phyloP scores from a whole-genome alignment of 2,888 invertebrate species.

The Stenurella melanura region DNA sequence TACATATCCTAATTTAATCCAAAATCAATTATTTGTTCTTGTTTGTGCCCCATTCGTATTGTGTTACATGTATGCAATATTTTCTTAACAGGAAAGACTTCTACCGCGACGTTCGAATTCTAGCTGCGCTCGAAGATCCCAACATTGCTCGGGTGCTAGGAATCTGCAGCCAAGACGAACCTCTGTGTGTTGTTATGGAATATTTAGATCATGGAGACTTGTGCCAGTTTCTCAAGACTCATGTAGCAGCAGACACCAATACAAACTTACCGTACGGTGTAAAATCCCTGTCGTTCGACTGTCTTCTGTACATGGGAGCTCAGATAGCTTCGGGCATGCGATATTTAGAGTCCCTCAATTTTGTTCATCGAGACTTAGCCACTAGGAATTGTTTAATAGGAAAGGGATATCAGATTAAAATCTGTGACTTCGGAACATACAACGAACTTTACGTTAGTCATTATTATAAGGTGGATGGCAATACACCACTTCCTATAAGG shows the following conservation, averaged over 20 bases:
- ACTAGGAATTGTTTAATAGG: constrained; percentile 92
- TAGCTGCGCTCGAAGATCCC: constrained; percentile 87
- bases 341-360: constrained; percentile 90
- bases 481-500: constrained; percentile 83
- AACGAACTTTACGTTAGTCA: constrained; percentile 86
- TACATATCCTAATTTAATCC: too few relatives aligned
- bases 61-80: neutral
- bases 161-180: constrained; percentile 84
- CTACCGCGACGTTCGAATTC: constrained; percentile 88
- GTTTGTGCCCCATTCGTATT: neutral
- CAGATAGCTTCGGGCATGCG: constrained; percentile 94
- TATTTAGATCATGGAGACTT: constrained; percentile 90
- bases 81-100: constrained; percentile 83
- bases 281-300: constrained; percentile 82
- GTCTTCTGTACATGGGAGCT: constrained; percentile 86
- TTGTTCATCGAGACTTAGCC: constrained; percentile 92
- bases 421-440: constrained; percentile 90
- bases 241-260: constrained; percentile 79
- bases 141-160: constrained; percentile 87
- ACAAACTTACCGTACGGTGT: constrained; percentile 77
- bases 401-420: constrained; percentile 86
- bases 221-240: constrained; percentile 85
- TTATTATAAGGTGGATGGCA: constrained; percentile 88
- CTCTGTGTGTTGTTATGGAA: constrained; percentile 87
- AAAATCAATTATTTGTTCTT: neutral